These are phyloP conservation scores for Dione vanillae DNA, from an alignment of 2,888 invertebrate genomes.

Conservation along the genomic window DNA sequence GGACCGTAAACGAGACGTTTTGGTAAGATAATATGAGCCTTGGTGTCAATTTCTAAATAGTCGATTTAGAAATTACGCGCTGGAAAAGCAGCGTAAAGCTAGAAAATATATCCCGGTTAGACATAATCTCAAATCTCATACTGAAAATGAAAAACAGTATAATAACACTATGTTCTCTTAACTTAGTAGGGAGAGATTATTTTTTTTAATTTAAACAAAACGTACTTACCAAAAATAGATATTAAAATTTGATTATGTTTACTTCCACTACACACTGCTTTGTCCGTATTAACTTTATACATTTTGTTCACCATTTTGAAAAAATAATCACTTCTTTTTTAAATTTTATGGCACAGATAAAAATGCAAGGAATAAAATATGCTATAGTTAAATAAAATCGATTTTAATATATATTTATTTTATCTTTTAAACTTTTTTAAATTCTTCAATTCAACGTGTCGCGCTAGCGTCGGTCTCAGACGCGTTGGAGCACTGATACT, in stretches of 20 bases:
- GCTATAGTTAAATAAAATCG: background rate
- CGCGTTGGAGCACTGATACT: constrained; percentile 38
- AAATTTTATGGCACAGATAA: background rate
- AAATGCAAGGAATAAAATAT: background rate
- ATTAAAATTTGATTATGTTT: constrained; percentile 75
- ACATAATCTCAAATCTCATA: no score
- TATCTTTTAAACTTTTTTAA: background rate
- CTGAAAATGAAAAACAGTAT: no score
- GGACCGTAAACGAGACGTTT: no score
- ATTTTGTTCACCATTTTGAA: constrained; percentile 73
- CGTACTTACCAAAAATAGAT: constrained; percentile 74
- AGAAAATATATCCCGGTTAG: no score
- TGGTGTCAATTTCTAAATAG: no score
- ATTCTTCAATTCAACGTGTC: background rate
- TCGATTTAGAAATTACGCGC: no score
- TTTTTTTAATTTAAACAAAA: background rate
- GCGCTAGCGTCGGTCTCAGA: constrained; percentile 3
- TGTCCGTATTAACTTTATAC: constrained; percentile 58
- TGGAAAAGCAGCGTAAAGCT: no score
- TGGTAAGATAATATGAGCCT: no score
- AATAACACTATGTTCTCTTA: no score
- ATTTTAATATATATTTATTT: constrained; percentile 2
- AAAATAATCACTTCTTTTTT: background rate
- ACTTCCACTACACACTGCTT: constrained; percentile 59
- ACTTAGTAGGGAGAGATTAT: no score